A percentile compares a stretch with the other conserved stretches of the same genome.
phyloP scores from a whole-genome alignment of 2,797 vertebrate species.

The Sebastes diaconus region DNA sequence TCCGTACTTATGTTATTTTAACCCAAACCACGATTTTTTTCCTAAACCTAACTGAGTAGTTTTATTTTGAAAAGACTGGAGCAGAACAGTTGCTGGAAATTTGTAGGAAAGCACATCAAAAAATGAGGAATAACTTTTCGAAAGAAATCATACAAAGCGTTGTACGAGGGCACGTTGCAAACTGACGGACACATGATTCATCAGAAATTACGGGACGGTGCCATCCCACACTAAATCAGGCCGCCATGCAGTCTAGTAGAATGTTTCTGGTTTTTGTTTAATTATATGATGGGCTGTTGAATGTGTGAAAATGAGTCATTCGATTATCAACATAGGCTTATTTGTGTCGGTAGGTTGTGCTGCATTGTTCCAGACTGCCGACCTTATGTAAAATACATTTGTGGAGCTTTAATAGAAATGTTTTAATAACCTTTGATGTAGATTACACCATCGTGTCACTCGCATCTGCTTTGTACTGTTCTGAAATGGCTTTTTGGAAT shows the following conservation, averaged over 20 bases:
- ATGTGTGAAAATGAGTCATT: background rate
- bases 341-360: background rate
- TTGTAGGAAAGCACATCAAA: too few species aligned
- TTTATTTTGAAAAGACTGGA: too few species aligned
- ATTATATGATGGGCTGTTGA: background rate
- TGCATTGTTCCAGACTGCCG: too few species aligned
- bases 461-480: background rate
- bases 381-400: background rate
- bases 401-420: background rate
- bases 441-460: background rate
- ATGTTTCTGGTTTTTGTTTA: background rate
- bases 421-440: background rate
- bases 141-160: too few species aligned
- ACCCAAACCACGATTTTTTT: too few species aligned
- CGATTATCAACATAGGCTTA: background rate
- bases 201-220: background rate
- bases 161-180: too few species aligned
- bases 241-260: background rate
- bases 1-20: too few species aligned
- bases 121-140: too few species aligned
- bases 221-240: background rate
- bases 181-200: background rate
- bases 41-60: too few species aligned
- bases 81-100: too few species aligned
- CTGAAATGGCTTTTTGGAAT: background rate